These are phyloP conservation scores for Helarctos malayanus DNA, from an alignment of 2,797 vertebrate genomes.

Conservation along the genomic window DNA sequence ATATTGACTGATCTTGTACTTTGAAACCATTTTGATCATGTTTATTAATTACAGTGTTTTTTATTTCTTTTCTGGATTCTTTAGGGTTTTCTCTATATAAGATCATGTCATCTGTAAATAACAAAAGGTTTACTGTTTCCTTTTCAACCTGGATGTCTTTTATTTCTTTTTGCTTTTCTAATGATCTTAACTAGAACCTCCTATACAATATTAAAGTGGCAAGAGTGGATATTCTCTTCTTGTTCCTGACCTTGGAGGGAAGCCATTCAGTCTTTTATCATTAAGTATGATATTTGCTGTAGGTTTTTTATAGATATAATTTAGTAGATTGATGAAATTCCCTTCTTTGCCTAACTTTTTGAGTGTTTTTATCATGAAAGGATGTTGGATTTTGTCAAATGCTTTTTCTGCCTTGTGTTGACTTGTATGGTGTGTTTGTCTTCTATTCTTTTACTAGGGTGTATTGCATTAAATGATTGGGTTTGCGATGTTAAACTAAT, in stretches of 20 bases:
- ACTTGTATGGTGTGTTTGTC: background rate
- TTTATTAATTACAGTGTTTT: background rate
- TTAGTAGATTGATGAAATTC: background rate
- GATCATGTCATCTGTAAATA: background rate
- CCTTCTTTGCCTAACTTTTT: background rate
- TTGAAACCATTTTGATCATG: constrained; percentile 10
- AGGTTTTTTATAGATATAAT: background rate
- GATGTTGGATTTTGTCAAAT: background rate
- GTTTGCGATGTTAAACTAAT: constrained; percentile 1
- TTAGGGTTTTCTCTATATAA: background rate
- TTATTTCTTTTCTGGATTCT: background rate
- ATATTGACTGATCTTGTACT: background rate
- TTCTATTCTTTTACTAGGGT: background rate
- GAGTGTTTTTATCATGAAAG: background rate
- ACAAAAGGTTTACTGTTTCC: background rate
- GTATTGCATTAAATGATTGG: background rate
- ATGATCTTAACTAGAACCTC: background rate
- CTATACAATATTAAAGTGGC: background rate
- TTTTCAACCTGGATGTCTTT: background rate
- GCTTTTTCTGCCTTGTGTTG: background rate
- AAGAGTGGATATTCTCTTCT: background rate
- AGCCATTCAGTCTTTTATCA: background rate
- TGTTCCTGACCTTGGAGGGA: background rate
- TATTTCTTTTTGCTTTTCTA: background rate
- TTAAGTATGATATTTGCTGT: background rate